Evolutionary conservation across 2,113 vertebrate genomes (phyloP), one percentile per base, ranked within the genome.

Genomic region (Centropus bengalensis): DNA sequence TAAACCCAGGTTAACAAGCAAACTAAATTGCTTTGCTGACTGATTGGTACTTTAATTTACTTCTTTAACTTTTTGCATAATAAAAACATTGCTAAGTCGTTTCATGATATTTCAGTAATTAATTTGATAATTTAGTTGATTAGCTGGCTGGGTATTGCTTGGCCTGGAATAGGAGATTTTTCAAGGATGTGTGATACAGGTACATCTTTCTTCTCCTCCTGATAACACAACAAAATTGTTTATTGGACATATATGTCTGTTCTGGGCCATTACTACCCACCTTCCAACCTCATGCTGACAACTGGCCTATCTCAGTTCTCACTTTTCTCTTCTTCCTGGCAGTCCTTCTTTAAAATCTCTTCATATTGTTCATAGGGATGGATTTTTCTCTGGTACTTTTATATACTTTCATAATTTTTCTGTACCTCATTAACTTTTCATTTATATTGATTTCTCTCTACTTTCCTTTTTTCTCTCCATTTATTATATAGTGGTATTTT

Each of bases 401-500:
- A 64, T 75, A 71, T 42, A 62, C 15, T 82, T 92, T 87, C 80
- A 62, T 88, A 94, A 75, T 86, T 96, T 90, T 92, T 93, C 93
- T 91, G 79, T 75, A 94, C 64, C 73, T 90, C 89, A 94, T 94
- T 96, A 96, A 94, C 69, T 86, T 96, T 90, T 91, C 80, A 91
- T 96, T 96, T 91, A 81, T 94, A 97, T 96, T 91, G 94, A 96
- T 96, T 84, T 54, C 49, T 88, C 68, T 32, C 68, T 96, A 80
- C 88, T 95, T 94, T 89, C 44, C 24, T 60, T 89, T 96, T 82
- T 36, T 3, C 62, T 32, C 26, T 91, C 80, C 91, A 91, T 93
- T 94, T 95, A 94, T 88, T 92, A 84, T 64, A 88, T 78, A 78
- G 84, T 75, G n/a, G 52, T 82, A 64, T 89, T 96, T 91, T 94